Evolutionary conservation across 2,888 invertebrate species (phyloP), one percentile per base, ranked within the genome.

Genomic region (Drosophila buzzatii): DNA sequence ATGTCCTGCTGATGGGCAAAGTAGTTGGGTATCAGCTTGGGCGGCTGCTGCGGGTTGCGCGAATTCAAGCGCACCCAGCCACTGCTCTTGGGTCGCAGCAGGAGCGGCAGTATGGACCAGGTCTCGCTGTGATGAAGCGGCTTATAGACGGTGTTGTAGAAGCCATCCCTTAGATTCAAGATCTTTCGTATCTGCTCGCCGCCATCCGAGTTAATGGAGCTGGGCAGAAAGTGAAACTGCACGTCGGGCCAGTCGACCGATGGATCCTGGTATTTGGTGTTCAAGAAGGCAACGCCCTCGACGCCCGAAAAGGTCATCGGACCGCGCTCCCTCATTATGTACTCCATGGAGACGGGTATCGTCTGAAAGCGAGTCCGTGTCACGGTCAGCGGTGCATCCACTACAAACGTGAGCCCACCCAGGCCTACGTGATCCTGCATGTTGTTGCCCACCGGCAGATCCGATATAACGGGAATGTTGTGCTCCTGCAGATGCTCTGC

Each of bases 21-120:
- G 92, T 99, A 99, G 92, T 99, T 98, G 0, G 99, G 98, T 91
- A 97, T 96, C 62, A 99, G 96, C 16, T 96, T 95, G 0, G 98
- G 99, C 73, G 97, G 95, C 1, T 96, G 95, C 76, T 96, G 94
- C 0, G 98, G 98, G 92, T 98, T 96, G 42, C 94, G 95, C 55
- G 96, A 97, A 78, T 95, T 95, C 20, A 99, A 93, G 58, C 96
- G 95, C n/a, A 99, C 94, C 95, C 96, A 96, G 0, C 99, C 99
- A 0, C 95, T 95, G 90, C 98, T 98, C 89, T 96, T 96, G 0
- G 99, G 98, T 8, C 99, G 94, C 79, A 99, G 92, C 1, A 98
- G 92, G 5, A 97, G 92, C 0, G 97, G 97, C 35, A 97, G 92
- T 72, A 97, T 96, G 0, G 96, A 96, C 97, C 97, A 98, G 0